phyloP scores from a whole-genome alignment of 2,888 invertebrate genomes.

The Cryptus armator region DNA sequence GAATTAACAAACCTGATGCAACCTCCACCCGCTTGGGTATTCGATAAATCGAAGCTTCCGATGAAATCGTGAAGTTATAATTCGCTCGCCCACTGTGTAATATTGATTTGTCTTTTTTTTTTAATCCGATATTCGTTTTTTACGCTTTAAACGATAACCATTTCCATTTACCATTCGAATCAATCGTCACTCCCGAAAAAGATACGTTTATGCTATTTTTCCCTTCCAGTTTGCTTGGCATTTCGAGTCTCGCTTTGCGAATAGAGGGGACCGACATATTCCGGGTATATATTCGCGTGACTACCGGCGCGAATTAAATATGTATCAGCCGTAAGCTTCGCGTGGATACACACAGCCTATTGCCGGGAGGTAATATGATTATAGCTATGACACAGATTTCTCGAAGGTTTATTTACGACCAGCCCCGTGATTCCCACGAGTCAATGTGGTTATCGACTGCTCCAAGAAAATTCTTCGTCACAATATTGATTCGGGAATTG shows the following conservation, averaged over 20 bases:
- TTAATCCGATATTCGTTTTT: background rate
- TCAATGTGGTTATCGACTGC: conserved; percentile 1
- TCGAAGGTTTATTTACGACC: conserved; percentile 6
- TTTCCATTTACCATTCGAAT: background rate
- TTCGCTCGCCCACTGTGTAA: too few species aligned
- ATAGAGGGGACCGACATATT: background rate
- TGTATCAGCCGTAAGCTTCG: conserved; percentile 25
- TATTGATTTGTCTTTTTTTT: too few species aligned
- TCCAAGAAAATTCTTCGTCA: background rate
- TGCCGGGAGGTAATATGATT: background rate
- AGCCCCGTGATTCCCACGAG: background rate
- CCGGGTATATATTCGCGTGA: background rate
- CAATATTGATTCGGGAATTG: conserved; percentile 3
- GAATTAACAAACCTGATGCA: too few species aligned
- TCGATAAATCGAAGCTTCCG: too few species aligned
- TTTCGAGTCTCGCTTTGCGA: background rate
- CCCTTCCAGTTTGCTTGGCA: background rate
- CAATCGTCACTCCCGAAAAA: background rate
- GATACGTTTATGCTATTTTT: background rate
- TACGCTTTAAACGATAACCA: background rate
- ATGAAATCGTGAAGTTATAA: too few species aligned
- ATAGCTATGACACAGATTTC: conserved; percentile 18
- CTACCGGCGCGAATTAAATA: conserved; percentile 23
- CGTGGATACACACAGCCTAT: background rate
- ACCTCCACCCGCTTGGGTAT: too few species aligned